These are phyloP conservation scores for Chaenodraco wilsoni DNA, from an alignment of 2,797 vertebrate genomes.

Conservation along the genomic window DNA sequence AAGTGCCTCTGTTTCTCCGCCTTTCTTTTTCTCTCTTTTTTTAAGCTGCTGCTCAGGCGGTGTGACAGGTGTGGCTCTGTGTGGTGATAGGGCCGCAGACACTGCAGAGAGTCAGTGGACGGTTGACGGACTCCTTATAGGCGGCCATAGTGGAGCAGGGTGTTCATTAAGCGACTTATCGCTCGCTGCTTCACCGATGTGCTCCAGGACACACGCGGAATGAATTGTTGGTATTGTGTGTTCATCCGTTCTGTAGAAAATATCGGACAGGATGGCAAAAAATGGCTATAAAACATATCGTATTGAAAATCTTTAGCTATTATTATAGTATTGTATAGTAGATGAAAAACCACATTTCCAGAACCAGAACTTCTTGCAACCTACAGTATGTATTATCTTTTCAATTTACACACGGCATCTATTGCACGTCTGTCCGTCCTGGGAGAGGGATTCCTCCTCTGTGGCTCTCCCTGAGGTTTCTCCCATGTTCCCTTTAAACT, in stretches of 20 bases:
- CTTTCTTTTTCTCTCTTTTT: constrained; percentile 71
- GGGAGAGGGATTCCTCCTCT: too few relatives aligned
- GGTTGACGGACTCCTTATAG: constrained; percentile 53
- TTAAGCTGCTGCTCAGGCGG: constrained; percentile 78
- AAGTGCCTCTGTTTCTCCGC: constrained; percentile 91
- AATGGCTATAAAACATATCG: background rate
- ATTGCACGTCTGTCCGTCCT: too few relatives aligned
- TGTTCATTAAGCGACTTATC: constrained; percentile 48
- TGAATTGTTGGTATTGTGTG: constrained; percentile 50
- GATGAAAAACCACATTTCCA: background rate
- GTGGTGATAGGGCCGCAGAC: constrained; percentile 58
- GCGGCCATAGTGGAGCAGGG: constrained; percentile 19
- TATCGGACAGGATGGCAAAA: background rate
- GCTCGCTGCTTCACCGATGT: constrained; percentile 23
- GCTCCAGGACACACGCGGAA: constrained; percentile 13
- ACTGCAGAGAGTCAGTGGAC: constrained; percentile 46
- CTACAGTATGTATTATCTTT: background rate
- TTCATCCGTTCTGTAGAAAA: constrained; percentile 1
- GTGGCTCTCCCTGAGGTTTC: too few relatives aligned
- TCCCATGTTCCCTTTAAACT: too few relatives aligned
- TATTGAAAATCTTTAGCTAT: background rate
- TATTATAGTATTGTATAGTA: background rate
- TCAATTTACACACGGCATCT: too few relatives aligned
- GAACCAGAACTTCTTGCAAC: background rate
- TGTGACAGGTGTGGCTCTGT: constrained; percentile 82